Conservation (phyloP, 1,140 invertebrate species). For the Tyrophagus putrescentiae region DNA sequence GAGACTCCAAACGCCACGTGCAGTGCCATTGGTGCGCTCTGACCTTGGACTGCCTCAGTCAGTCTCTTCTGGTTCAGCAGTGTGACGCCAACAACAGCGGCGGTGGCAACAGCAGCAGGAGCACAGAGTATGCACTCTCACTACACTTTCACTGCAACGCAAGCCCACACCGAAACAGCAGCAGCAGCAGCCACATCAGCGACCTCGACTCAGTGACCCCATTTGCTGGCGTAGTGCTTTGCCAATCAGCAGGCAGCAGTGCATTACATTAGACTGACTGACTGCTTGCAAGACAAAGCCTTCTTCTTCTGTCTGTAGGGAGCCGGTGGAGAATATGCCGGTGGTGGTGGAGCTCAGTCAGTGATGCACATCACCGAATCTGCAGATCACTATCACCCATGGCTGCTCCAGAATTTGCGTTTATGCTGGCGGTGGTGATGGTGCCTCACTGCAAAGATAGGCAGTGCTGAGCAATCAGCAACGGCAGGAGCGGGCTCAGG, state of each 20-base stretch:
- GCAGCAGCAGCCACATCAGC: too few species aligned
- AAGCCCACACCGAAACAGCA: conserved; percentile 1
- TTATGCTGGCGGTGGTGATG: background rate
- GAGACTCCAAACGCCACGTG: background rate
- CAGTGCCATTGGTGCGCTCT: background rate
- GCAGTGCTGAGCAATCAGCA: background rate
- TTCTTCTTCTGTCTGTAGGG: background rate
- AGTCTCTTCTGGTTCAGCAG: background rate
- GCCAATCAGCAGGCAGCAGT: too few species aligned
- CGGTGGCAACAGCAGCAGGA: background rate
- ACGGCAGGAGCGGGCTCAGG: too few species aligned
- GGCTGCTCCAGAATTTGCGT: background rate
- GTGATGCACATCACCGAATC: background rate
- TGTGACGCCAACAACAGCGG: background rate
- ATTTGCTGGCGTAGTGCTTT: too few species aligned
- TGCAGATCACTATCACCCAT: background rate
- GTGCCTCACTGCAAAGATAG: background rate
- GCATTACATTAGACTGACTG: too few species aligned
- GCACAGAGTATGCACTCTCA: background rate
- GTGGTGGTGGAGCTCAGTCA: background rate
- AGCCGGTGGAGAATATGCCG: background rate
- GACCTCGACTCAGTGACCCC: conserved; percentile 19
- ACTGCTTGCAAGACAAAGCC: too few species aligned
- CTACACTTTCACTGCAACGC: too few species aligned
- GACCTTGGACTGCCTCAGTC: background rate